These are phyloP conservation scores for Lithosia quadra DNA, from an alignment of 2,888 invertebrate species.

Conservation along the genomic window DNA sequence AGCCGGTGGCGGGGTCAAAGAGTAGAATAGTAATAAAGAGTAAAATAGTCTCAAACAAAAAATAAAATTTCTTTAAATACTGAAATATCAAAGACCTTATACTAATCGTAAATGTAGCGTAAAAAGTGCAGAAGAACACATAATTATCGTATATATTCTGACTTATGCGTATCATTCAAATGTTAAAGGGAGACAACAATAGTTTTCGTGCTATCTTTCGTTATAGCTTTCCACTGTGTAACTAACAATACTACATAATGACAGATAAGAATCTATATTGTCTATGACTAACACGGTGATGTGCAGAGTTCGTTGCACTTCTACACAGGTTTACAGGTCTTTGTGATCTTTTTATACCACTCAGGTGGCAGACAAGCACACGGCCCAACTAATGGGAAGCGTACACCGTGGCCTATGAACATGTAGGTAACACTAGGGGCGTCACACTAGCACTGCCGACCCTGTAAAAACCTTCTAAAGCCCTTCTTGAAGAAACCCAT, in stretches of 20 bases:
- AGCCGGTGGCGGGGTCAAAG: too few relatives aligned
- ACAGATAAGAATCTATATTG: background rate
- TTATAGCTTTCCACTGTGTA: too few relatives aligned
- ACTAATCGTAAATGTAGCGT: background rate
- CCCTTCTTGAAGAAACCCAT: too few relatives aligned
- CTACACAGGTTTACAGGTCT: background rate
- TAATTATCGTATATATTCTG: background rate
- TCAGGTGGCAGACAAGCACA: too few relatives aligned
- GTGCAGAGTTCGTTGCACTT: background rate
- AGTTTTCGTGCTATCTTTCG: background rate
- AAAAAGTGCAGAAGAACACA: background rate
- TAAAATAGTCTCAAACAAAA: background rate
- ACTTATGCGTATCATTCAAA: background rate
- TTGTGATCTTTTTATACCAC: too few relatives aligned
- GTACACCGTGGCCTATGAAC: too few relatives aligned
- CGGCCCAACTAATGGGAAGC: too few relatives aligned
- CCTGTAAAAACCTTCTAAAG: too few relatives aligned
- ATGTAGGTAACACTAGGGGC: too few relatives aligned
- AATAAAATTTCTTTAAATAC: background rate
- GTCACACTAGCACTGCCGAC: too few relatives aligned
- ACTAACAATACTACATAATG: background rate
- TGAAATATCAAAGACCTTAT: background rate
- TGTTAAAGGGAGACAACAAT: background rate
- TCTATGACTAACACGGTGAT: background rate
- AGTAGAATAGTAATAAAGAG: background rate